phyloP scores from a whole-genome alignment of 2,113 vertebrate species.

The Ictalurus furcatus region DNA sequence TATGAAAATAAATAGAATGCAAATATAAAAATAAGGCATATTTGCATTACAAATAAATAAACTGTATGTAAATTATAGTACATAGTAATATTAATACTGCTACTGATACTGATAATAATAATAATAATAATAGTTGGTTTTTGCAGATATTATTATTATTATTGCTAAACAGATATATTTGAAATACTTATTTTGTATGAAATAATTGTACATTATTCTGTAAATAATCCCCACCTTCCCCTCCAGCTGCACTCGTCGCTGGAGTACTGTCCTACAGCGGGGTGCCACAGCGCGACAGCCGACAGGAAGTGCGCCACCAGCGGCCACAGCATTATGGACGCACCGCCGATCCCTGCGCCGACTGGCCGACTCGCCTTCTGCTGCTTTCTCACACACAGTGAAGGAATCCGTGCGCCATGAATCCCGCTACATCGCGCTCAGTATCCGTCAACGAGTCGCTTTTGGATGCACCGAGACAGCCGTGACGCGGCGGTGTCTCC shows the following conservation, averaged over 20 bases:
- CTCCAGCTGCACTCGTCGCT: constrained; percentile 97
- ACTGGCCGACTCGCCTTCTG: constrained; percentile 40
- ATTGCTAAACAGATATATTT: background rate
- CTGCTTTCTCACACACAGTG: constrained; percentile 58
- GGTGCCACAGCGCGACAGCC: constrained; percentile 74
- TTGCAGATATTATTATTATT: background rate
- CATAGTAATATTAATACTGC: background rate
- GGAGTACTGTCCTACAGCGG: constrained; percentile 83
- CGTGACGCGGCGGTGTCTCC: background rate
- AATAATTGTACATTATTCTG: background rate
- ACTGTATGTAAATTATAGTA: background rate
- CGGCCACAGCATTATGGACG: constrained; percentile 73
- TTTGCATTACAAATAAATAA: background rate
- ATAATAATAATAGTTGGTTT: background rate
- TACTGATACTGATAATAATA: background rate
- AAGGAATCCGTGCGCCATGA: constrained; percentile 56
- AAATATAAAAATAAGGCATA: background rate
- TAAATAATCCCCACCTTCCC: constrained; percentile 82
- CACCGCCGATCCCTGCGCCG: constrained; percentile 34
- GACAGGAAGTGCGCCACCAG: constrained; percentile 70
- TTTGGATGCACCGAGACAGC: background rate
- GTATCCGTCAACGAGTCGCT: background rate
- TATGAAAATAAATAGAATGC: background rate
- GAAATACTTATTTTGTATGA: background rate
- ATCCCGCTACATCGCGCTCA: constrained; percentile 5